Base-by-base conservation (phyloP, 1,140 invertebrate species). In the Physella acuta region DNA sequence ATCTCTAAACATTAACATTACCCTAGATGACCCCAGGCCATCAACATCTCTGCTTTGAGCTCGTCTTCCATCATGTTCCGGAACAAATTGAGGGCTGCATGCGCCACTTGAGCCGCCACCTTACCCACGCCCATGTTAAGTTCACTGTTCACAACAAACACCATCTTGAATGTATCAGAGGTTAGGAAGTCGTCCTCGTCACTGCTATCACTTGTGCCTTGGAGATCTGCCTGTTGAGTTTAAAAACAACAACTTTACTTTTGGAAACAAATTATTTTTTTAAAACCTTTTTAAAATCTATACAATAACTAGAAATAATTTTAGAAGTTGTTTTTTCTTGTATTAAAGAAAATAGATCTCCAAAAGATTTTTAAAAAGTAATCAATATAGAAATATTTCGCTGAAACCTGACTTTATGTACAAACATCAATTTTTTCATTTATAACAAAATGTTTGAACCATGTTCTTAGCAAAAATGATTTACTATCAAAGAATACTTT, bases 91-190 rank as follows among this genome's bases (percentile, higher is more conserved):
- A 90, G 77, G 36, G 88, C 85, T n/a, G 88, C 89, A 82, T 90
- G 89, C 11, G 87, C 89, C 24, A 88, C 88, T 82, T 90, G 89
- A 20, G 89, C 87, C 16, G 88, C 88, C n/a, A 88, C 79, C 78
- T 90, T 90, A 2, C 89, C 89, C 20, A 86, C 77, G 8, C 89
- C 88, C 89, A 90, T 90, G 68, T 86, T 84, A 58, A 90, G 79
- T 39, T 85, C 84, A 34, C 75, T 79, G 78, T 90, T 90, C 1
- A 90, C 87, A n/a, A 90, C 87, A 83, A 90, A 89, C 36, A 89
- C 88, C 89, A 90, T 90, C 37, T 68, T 68, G 37, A 59, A 68
- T 28, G 81, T 75, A 51, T 85, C 82, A 14, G 76, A 75, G 16
- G 71, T 73, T 34, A 81, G 79, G 1, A 79, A 73, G 31, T 84